Conservation (phyloP, 2,113 vertebrate genomes). For the Xenopus borealis region DNA sequence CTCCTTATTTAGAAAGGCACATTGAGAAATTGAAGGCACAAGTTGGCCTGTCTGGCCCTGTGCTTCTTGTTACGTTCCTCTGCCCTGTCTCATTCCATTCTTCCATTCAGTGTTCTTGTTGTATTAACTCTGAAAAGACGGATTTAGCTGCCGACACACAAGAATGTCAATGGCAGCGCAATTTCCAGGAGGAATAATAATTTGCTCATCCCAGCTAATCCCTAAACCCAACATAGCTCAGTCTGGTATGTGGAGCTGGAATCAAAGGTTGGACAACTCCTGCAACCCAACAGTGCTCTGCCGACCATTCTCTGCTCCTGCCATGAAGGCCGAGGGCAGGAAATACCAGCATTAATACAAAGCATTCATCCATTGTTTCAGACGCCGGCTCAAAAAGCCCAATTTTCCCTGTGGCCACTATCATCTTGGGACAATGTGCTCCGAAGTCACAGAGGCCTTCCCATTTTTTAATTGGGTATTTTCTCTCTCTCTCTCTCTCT, state of each 20-base stretch:
- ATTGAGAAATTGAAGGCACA: too few species aligned
- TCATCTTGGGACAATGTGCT: slow-evolving; percentile 8
- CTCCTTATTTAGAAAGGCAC: too few species aligned
- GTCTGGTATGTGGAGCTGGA: slow-evolving; percentile 38
- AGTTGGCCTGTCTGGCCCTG: too few species aligned
- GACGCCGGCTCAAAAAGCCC: slow-evolving; percentile 12
- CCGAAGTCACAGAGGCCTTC: background rate
- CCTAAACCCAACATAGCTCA: slow-evolving; percentile 45
- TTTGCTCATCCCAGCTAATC: slow-evolving; percentile 45
- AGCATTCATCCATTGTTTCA: slow-evolving; percentile 29
- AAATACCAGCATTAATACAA: slow-evolving; percentile 42
- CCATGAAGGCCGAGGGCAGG: slow-evolving; percentile 34
- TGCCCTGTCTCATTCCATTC: slow-evolving; percentile 34
- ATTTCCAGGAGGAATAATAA: slow-evolving; percentile 47
- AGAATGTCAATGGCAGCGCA: slow-evolving; percentile 46
- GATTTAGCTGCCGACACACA: slow-evolving; percentile 42
- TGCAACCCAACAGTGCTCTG: slow-evolving; percentile 37
- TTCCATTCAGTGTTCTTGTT: slow-evolving; percentile 44
- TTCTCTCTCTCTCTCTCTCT: too few species aligned
- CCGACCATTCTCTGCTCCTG: slow-evolving; percentile 24
- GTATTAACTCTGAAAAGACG: slow-evolving; percentile 43
- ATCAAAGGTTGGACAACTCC: slow-evolving; percentile 40
- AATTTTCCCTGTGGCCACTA: slow-evolving; percentile 12
- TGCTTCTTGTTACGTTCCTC: slow-evolving; percentile 5
- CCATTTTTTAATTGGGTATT: too few species aligned